phyloP scores from a whole-genome alignment of 2,113 vertebrate genomes.

The Zingel zingel region DNA sequence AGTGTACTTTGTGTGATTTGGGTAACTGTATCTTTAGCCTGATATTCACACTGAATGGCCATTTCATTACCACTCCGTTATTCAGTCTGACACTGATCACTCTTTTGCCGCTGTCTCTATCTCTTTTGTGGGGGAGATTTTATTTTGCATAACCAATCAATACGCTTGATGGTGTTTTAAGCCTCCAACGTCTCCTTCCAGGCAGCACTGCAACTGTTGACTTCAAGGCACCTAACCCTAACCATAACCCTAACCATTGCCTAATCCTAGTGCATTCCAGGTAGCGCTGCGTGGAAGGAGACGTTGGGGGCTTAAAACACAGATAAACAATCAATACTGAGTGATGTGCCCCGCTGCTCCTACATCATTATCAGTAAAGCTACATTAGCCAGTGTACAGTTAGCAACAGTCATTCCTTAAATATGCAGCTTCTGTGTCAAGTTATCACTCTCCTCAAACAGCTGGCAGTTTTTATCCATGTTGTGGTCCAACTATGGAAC shows the following conservation, averaged over 20 bases:
- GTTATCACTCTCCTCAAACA: neutral
- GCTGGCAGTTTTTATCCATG: neutral
- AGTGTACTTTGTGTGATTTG: neutral
- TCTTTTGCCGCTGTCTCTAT: neutral
- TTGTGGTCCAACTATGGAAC: neutral
- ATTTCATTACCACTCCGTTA: conserved; percentile 18
- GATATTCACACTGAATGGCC: neutral
- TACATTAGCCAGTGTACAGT: neutral
- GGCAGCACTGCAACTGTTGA: too few relatives aligned
- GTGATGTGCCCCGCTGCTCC: neutral
- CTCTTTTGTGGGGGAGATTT: neutral
- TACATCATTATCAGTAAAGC: neutral
- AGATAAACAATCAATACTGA: neutral
- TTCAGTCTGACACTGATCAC: neutral
- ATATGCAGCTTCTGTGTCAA: neutral
- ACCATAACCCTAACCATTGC: too few relatives aligned
- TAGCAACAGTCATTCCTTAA: neutral
- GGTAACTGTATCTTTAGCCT: neutral
- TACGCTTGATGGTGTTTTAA: too few relatives aligned
- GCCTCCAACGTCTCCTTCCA: too few relatives aligned
- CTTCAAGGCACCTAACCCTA: too few relatives aligned
- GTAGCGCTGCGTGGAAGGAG: too few relatives aligned
- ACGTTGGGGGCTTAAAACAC: too few relatives aligned
- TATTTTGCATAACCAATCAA: conserved; percentile 19
- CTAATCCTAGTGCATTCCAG: too few relatives aligned